These are phyloP conservation scores for Mionectes macconnelli DNA, from an alignment of 2,113 vertebrate species.

Conservation along the genomic window DNA sequence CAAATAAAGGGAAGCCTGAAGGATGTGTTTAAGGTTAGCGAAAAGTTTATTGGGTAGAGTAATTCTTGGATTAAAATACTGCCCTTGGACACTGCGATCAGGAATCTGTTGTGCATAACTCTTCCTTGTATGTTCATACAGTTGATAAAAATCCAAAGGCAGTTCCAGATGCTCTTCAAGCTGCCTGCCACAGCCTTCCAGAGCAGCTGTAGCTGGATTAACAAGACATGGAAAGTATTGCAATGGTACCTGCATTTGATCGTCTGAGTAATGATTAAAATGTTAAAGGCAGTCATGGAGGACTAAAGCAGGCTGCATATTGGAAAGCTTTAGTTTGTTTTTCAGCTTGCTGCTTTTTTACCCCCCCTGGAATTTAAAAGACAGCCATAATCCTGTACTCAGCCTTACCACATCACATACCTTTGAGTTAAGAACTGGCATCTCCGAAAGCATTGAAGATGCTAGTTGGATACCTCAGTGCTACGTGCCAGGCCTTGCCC, in stretches of 20 bases:
- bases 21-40: neutral
- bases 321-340: neutral
- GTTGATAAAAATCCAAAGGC: conserved; percentile 33
- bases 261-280: conserved; percentile 9
- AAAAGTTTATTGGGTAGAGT: neutral
- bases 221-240: conserved; percentile 52
- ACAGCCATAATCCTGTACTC: neutral
- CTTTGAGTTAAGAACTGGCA: neutral
- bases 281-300: neutral
- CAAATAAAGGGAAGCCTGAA: neutral
- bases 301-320: neutral
- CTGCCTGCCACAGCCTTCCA: neutral
- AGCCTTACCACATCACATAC: neutral
- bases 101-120: conserved; percentile 18
- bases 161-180: conserved; percentile 19
- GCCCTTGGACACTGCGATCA: neutral
- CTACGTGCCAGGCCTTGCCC: neutral
- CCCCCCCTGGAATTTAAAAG: neutral
- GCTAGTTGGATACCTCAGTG: neutral
- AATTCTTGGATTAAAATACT: conserved; percentile 13
- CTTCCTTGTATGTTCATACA: conserved; percentile 10
- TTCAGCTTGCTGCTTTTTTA: neutral
- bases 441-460: neutral
- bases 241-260: conserved; percentile 13
- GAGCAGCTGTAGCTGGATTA: conserved; percentile 59